Evolutionary conservation across 2,797 vertebrate genomes (phyloP), one percentile per base, ranked within the genome.

Genomic region (Macropodus opercularis): DNA sequence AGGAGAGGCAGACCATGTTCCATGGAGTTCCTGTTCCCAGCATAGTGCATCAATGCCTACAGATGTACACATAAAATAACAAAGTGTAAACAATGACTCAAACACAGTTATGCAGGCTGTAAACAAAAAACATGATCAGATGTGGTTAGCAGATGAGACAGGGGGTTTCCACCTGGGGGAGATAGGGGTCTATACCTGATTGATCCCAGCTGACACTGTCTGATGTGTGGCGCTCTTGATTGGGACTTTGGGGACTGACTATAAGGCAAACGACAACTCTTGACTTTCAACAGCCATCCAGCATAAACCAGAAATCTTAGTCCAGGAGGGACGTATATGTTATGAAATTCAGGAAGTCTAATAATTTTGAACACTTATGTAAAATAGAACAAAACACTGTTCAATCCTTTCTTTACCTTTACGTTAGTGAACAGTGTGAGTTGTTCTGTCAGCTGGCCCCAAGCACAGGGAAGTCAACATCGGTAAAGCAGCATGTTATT

Each of bases 31-130:
- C 95, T 95, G 86, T 92, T 96, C 86, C 95, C 96, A 74, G 96
- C 96, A 79, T 95, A 97, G 76, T 97, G 95, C 84, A 98, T 92
- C 66, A 99, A 90, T 24, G 95, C 94, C 98, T 99, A 73, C 9
- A 89, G 61, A 88, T 6, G 55, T 1, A 64, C 5, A 69, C 0
- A 63, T 19, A 17, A 10, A 53, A 86, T 1, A 1, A 44, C 8
- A 53, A 21, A 26, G 36, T 27, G 22, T 34, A 8, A 57, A 48
- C 4, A 48, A 19, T 40, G 2, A 56, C 21, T 10, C 39, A 42
- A 26, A 43, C 55, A 23, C 3, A n/a, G 10, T 19, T 6, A n/a
- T 7, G 12, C 19, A 7, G 40, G 5, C 2, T 21, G 9, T 15
- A 40, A 24, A 53, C 17, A 39, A 34, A 32, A 65, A 56, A 29